Base-by-base conservation (phyloP, 2,797 vertebrate species). In the Pogoniulus pusillus region DNA sequence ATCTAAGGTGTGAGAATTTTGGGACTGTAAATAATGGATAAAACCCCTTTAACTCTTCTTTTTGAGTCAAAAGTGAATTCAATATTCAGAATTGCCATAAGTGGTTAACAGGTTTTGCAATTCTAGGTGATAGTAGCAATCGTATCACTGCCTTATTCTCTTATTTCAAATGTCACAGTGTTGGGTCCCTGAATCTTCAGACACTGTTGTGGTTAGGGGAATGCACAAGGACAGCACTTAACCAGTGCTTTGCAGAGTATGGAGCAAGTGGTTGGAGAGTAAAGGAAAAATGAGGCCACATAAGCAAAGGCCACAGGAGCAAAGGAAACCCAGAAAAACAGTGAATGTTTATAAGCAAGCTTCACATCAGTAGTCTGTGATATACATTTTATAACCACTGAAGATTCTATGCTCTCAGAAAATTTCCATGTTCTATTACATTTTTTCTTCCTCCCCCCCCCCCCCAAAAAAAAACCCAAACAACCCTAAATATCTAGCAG, bases 371-470 rank as follows among this genome's bases (percentile, higher is more conserved):
- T 51, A 30, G n/a, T 23, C 18, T 41, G 1, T 30, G 26, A 39
- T 29, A 34, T 34, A 9, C 43, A 20, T 43, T 79, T 59, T 81
- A 79, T 86, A 66, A 41, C 7, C 7, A 70, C 18, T 18, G 26
- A 55, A 65, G 29, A 32, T 75, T 39, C 78, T 81, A 29, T 23
- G 63, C 62, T 59, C 30, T n/a, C 65, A 43, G 16, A 12, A 51
- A 45, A 66, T 66, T 7, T 29, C 9, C 2, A 0, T 66, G 4
- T 65, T 74, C 26, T 43, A 4, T 80, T 7, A 45, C 2, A 18
- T 3, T 32, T 53, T 32, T 59, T 9, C 1, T 6, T 7, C 54
- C 7, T 1, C 16, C 6, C 14, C 27, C 23, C 7, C 1, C 16
- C 6, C 14, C 27, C 23, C 10, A 49, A 49, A 49, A 45, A 45